phyloP scores from a whole-genome alignment of 2,888 invertebrate species.

The Dyspetes luteomarginatus region DNA sequence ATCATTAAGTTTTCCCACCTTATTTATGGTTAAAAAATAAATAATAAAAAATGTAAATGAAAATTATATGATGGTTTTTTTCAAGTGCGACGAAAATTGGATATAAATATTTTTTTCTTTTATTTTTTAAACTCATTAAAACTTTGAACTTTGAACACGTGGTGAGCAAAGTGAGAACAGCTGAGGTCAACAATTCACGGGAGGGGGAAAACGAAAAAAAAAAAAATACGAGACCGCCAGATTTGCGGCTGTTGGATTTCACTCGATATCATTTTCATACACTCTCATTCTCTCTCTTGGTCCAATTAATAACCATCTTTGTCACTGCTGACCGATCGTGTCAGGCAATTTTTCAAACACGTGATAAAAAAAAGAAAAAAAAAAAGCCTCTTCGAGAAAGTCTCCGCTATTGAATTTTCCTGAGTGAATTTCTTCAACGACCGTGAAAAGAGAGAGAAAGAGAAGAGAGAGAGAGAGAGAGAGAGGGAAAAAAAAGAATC shows the following conservation, averaged over 20 bases:
- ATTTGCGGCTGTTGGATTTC: slow-evolving; percentile 17
- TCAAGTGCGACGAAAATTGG: not conserved
- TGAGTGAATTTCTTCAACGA: slow-evolving; percentile 26
- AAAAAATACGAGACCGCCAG: slow-evolving; percentile 20
- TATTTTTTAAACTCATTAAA: too few species aligned
- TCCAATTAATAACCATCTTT: slow-evolving; percentile 39
- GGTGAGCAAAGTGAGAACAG: slow-evolving; percentile 3
- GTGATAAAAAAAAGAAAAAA: slow-evolving; percentile 15
- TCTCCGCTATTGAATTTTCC: slow-evolving; percentile 46
- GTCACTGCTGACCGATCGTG: slow-evolving; percentile 35
- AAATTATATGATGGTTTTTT: not conserved
- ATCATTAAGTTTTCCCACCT: too few species aligned
- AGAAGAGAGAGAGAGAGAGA: not conserved
- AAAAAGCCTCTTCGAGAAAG: slow-evolving; percentile 9
- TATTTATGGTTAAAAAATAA: not conserved
- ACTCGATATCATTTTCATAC: not conserved
- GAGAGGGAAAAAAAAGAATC: too few species aligned
- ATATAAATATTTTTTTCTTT: too few species aligned
- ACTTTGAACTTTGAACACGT: too few species aligned
- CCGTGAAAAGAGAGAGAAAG: slow-evolving; percentile 15
- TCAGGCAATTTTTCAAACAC: slow-evolving; percentile 21
- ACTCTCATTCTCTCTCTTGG: slow-evolving; percentile 15
- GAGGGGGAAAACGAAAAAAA: not conserved
- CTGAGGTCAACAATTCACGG: not conserved
- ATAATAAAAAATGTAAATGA: not conserved